Base-by-base conservation (phyloP, 2,113 vertebrate genomes). In the Cottus gobio region DNA sequence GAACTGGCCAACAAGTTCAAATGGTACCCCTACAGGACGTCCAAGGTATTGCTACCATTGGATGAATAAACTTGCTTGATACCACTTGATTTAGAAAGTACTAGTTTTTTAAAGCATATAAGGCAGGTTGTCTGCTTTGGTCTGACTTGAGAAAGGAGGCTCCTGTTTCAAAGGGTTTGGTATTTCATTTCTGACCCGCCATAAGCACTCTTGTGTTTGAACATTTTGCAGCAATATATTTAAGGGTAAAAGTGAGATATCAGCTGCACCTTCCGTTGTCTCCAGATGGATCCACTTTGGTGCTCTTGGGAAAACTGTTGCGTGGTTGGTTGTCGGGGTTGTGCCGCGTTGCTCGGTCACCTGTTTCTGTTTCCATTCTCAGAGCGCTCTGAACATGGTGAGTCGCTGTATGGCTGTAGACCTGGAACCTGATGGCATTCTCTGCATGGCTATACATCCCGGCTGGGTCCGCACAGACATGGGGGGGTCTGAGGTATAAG, bases 21-120 rank as follows among this genome's bases (percentile, higher is more conserved):
- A 82, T 93, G 94, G 89, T 95, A 94, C 57, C 94, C 95, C 18
- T 95, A 95, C 85, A 94, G 93, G 86, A 92, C 92, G 30, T 95
- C 95, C 56, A 96, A 95, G 94, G 94, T 96, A 88, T 2, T 61
- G 24, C 37, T 48, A 0, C 34, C 0, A 9, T 46, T 50, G n/a
- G 18, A 18, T 20, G 58, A 26, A 37, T 22, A 28, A 1, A 26
- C 48, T 26, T 65, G 36, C 16, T 36, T 24, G 13, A 57, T 36
- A 28, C 3, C 16, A 36, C 2, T 77, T 10, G 5, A 37, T 67
- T 11, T n/a, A n/a, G n/a, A n/a, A n/a, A n/a, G n/a, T n/a, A n/a
- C n/a, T n/a, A n/a, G n/a, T n/a, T n/a, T n/a, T n/a, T n/a, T n/a
- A n/a, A n/a, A n/a, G n/a, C 34, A 36, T 36, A 36, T 36, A 36